These are phyloP conservation scores for Nasonia longicornis DNA, from an alignment of 1,140 invertebrate genomes.

Conservation along the genomic window DNA sequence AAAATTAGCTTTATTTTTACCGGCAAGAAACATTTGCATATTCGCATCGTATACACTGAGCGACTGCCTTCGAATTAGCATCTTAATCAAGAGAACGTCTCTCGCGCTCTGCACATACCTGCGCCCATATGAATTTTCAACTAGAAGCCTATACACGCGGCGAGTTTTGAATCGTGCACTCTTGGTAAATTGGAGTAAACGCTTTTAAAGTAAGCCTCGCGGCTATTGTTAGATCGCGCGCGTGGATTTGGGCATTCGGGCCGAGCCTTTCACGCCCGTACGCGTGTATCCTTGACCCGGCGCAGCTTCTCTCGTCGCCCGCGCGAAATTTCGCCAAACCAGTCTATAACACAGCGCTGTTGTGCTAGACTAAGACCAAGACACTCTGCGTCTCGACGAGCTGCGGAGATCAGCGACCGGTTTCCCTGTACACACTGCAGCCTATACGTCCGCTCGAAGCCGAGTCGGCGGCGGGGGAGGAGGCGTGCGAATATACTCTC, in stretches of 20 bases:
- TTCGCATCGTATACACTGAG: not conserved
- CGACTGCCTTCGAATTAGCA: not conserved
- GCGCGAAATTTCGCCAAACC: too few relatives aligned
- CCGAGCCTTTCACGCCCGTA: too few relatives aligned
- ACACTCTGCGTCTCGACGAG: too few relatives aligned
- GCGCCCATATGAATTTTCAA: not conserved
- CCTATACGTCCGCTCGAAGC: constrained; percentile 14
- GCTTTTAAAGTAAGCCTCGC: not conserved
- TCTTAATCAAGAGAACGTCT: not conserved
- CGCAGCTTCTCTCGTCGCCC: too few relatives aligned
- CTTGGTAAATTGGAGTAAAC: not conserved
- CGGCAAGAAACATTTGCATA: too few relatives aligned
- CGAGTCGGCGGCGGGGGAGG: not conserved
- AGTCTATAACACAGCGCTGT: too few relatives aligned
- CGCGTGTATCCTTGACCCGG: not conserved
- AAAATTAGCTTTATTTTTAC: too few relatives aligned
- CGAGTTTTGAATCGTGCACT: not conserved
- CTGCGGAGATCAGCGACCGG: constrained; percentile 6
- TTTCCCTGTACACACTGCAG: not conserved
- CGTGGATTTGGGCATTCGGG: too few relatives aligned
- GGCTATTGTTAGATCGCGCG: not conserved
- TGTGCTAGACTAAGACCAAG: too few relatives aligned
- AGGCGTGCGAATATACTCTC: not conserved
- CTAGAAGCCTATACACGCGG: not conserved
- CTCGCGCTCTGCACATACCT: too few relatives aligned